These are phyloP conservation scores for Tonatia bakeri DNA, from an alignment of 2,113 vertebrate species.

Conservation along the genomic window DNA sequence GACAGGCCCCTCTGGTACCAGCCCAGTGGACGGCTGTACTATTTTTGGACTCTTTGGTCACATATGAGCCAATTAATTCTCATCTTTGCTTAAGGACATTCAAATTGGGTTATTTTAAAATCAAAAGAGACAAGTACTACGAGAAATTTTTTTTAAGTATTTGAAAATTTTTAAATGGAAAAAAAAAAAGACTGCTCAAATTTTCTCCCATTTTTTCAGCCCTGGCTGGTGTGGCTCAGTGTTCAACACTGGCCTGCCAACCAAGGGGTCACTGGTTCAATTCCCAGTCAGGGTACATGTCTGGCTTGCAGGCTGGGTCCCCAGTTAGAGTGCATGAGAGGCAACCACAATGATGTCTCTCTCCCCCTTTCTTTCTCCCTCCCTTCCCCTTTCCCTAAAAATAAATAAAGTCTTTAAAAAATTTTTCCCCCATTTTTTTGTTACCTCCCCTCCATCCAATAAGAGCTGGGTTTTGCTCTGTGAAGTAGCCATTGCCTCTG, in stretches of 20 bases:
- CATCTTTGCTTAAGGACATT: not conserved
- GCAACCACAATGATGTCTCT: too few species aligned
- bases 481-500: not conserved
- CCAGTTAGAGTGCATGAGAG: too few species aligned
- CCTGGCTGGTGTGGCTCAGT: too few species aligned
- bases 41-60: not conserved
- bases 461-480: not conserved
- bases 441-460: not conserved
- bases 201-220: not conserved
- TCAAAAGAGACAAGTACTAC: not conserved
- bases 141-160: not conserved
- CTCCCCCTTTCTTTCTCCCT: too few species aligned
- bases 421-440: not conserved
- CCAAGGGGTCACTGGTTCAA: too few species aligned
- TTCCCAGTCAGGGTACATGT: too few species aligned
- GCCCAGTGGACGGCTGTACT: not conserved
- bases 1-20: not conserved
- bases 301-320: too few species aligned
- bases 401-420: too few species aligned
- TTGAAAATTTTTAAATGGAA: not conserved
- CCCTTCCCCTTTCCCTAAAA: too few species aligned
- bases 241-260: too few species aligned
- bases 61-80: not conserved
- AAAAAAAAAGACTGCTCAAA: not conserved
- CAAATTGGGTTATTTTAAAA: not conserved